These are phyloP conservation scores for Xylophagus ater DNA, from an alignment of 2,888 invertebrate genomes.

Conservation along the genomic window DNA sequence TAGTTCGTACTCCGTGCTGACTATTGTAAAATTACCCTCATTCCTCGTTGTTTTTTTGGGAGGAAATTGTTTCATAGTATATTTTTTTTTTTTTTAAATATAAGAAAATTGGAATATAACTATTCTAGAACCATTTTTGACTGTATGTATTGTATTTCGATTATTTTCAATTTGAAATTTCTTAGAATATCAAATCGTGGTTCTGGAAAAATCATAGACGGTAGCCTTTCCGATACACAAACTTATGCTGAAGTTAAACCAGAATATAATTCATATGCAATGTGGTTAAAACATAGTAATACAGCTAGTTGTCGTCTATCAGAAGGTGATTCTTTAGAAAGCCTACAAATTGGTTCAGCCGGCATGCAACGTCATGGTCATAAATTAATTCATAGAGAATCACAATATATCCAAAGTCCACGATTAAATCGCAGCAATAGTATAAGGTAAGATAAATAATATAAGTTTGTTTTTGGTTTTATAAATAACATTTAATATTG, in stretches of 20 bases:
- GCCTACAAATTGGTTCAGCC: conserved; percentile 59
- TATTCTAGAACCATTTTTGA: no score
- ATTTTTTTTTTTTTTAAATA: no score
- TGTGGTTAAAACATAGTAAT: conserved; percentile 80
- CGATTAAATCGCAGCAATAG: conserved; percentile 83
- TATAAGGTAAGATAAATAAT: conserved; percentile 68
- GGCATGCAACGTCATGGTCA: conserved; percentile 44
- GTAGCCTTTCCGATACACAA: conserved; percentile 77
- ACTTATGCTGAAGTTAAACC: conserved; percentile 61
- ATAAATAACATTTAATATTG: no score
- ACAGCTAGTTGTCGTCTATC: conserved; percentile 68
- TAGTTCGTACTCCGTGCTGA: no score
- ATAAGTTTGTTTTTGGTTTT: conserved; percentile 5
- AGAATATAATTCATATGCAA: conserved; percentile 72
- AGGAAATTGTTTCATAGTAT: no score
- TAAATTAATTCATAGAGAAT: conserved; percentile 37
- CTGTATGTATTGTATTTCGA: no score
- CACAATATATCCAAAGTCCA: conserved; percentile 44
- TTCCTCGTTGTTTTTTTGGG: no score
- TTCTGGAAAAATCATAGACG: conserved; percentile 54
- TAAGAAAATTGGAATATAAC: no score
- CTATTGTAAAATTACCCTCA: no score
- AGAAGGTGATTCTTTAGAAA: conserved; percentile 84
- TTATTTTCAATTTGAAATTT: no score
- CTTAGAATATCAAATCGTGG: conserved; percentile 43